Evolutionary conservation across 2,113 vertebrate genomes (phyloP).

Genomic region (crab-eating macaque (Macaca fascicularis)): T2T-MFA8v1.1 NC_088386.1:14484501-14485000

Average conservation of each 20-base stretch:
- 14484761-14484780: not conserved
- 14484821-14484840: not conserved
- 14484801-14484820: slow-evolving; percentile 33
- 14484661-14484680: slow-evolving; percentile 38
- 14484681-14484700: slow-evolving; percentile 46
- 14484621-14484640: not conserved
- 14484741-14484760: slow-evolving; percentile 15
- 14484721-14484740: slow-evolving; percentile 24
- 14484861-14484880: not conserved
- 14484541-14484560: not conserved
- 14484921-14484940: not conserved
- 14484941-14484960: not conserved
- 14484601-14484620: not conserved
- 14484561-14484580: not conserved
- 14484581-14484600: not conserved
- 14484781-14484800: not conserved
- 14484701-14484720: slow-evolving; percentile 35
- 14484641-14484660: not conserved
- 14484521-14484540: slow-evolving; percentile 29
- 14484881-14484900: not conserved
- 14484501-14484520: not conserved
- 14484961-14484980: not conserved
- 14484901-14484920: not conserved
- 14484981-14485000: not conserved
- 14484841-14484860: slow-evolving; percentile 4